Conservation (phyloP, 1,140 invertebrate genomes). For the Tachypleus tridentatus region DNA sequence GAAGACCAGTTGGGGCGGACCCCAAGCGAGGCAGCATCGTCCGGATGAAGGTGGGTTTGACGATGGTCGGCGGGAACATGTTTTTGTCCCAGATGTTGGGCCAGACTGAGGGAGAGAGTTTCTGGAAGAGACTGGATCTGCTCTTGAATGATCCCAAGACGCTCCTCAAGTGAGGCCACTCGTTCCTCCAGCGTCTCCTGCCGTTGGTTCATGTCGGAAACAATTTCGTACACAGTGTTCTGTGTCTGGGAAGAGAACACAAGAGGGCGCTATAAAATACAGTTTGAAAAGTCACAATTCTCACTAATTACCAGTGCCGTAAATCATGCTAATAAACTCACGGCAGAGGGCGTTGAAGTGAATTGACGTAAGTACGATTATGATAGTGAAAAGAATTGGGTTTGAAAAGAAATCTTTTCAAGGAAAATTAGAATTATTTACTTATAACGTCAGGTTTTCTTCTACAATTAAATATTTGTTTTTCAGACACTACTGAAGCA, state of each 20-base stretch:
- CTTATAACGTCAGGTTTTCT: no score
- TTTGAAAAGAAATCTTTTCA: no score
- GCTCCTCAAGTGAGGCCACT: constrained; percentile 67
- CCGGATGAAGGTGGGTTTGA: constrained; percentile 23
- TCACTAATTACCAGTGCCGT: no score
- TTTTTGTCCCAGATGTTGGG: constrained; percentile 6
- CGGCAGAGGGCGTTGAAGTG: no score
- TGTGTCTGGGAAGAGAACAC: constrained; percentile 60
- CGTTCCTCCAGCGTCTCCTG: constrained; percentile 82
- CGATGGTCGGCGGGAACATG: constrained; percentile 16
- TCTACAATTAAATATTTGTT: no score
- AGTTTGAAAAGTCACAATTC: background rate
- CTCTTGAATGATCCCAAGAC: constrained; percentile 20
- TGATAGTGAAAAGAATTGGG: no score
- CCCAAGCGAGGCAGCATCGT: constrained; percentile 23
- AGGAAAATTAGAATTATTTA: no score
- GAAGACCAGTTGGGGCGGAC: constrained; percentile 22
- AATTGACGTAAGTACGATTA: no score
- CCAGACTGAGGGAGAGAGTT: constrained; percentile 13
- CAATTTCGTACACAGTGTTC: constrained; percentile 92
- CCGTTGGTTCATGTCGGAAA: constrained; percentile 85
- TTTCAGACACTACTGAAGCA: no score
- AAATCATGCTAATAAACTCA: no score
- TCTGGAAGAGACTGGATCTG: constrained; percentile 24
- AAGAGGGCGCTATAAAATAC: constrained; percentile 4